phyloP scores from a whole-genome alignment of 2,797 vertebrate species.

The Eulemur coronatus region DNA sequence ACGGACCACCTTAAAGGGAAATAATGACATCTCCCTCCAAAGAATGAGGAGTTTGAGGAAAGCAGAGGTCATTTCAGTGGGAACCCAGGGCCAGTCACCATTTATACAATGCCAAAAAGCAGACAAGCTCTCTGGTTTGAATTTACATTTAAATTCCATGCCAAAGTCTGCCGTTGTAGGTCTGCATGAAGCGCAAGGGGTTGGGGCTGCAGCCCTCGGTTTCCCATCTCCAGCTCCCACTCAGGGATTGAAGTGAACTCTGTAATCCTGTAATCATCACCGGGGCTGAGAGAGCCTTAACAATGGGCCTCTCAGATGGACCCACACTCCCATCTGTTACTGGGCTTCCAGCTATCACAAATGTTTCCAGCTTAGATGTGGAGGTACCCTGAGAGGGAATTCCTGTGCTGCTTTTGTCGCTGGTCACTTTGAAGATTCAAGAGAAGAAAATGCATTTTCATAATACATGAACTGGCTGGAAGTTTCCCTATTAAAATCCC shows the following conservation, averaged over 20 bases:
- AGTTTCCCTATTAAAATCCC: constrained; percentile 42
- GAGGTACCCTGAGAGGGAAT: neutral
- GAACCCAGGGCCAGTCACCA: neutral
- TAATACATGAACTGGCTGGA: neutral
- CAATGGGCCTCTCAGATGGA: neutral
- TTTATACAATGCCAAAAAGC: constrained; percentile 2
- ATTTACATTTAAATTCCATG: constrained; percentile 24
- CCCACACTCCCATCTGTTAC: neutral
- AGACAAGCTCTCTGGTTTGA: constrained; percentile 33
- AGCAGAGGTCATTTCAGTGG: neutral
- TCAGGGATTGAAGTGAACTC: neutral
- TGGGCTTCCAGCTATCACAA: neutral
- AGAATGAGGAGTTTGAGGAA: constrained; percentile 15
- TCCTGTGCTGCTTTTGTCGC: neutral
- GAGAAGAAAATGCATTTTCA: neutral
- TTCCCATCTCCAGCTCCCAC: neutral
- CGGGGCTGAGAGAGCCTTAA: neutral
- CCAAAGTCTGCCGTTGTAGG: neutral
- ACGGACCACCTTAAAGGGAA: neutral
- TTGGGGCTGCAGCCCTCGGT: neutral
- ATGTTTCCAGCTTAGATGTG: neutral
- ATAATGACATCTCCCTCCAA: neutral
- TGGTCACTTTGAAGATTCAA: constrained; percentile 55
- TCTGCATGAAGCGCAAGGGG: neutral
- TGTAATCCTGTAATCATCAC: neutral